Conservation (phyloP, 2,113 vertebrate genomes). For the Nesogale talazaci region DNA sequence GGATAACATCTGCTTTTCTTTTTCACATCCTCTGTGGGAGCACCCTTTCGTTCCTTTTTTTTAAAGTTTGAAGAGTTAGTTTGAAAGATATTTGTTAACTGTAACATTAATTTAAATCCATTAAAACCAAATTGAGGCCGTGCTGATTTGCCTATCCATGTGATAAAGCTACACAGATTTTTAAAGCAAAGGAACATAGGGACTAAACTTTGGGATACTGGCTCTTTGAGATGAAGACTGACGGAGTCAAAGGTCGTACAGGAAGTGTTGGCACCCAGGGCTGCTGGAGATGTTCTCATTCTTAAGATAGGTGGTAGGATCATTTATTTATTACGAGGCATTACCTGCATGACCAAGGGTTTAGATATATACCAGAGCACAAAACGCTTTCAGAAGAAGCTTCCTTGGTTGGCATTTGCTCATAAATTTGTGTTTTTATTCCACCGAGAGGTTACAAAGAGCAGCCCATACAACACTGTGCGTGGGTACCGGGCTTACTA, state of each 20-base stretch:
- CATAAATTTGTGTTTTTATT: not conserved
- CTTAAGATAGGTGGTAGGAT: not conserved
- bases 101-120: conserved; percentile 8
- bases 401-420: not conserved
- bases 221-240: not conserved
- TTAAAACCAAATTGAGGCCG: conserved; percentile 13
- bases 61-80: conserved; percentile 40
- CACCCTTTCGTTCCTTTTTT: not conserved
- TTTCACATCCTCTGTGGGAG: conserved; percentile 41
- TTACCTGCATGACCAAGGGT: no score
- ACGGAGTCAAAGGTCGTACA: not conserved
- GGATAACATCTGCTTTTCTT: conserved; percentile 34
- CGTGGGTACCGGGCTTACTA: not conserved
- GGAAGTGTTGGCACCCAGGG: not conserved
- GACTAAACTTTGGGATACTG: conserved; percentile 14
- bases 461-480: not conserved
- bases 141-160: not conserved
- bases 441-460: not conserved
- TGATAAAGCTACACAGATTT: not conserved
- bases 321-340: conserved; percentile 22
- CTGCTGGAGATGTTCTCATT: not conserved
- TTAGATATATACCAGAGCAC: no score
- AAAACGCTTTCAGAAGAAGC: conserved; percentile 37
- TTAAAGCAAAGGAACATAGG: not conserved
- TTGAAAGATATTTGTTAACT: conserved; percentile 40